Base-by-base conservation (phyloP, 2,888 invertebrate genomes). In the Acanthosoma haemorrhoidale region DNA sequence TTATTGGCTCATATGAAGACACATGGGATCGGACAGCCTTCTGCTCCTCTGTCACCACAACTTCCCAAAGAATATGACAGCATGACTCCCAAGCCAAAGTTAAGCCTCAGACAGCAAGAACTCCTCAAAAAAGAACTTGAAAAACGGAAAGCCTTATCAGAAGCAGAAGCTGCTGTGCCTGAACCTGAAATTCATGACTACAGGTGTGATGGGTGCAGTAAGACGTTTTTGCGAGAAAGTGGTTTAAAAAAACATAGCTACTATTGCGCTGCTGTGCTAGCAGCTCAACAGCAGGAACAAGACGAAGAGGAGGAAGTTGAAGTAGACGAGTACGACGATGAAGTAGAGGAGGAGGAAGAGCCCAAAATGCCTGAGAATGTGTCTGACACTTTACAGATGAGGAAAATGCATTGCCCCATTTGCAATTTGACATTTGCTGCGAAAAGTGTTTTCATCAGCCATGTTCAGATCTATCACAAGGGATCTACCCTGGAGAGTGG, bases 1-100 rank as follows among this genome's bases (percentile, higher is more conserved):
- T 43, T 73, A 5, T 61, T 73, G 38, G 64, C 59, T 31, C 72
- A 73, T 36, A 73, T 73, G 72, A 73, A 51, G 25, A 60, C 70
- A 3, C 72, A 73, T 34, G 72, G 72, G 3, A 67, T 67, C 3
- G 51, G 16, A 18, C 66, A 66, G 31, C 67, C 67, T 51, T 2
- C 43, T 51, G 57, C 29, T 13, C 13, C 25, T 25, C 25, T 25
- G 11, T n/a, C 29, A 1, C 25, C 25, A 1, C 51, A 21, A 2
- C 9, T 29, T 3, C 25, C 13, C 4, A 41, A 15, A 9, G 64
- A 64, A 31, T n/a, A 5, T 11, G 64, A 64, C 3, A 15, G 2
- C 25, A 9, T 6, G 6, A 3, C n/a, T 8, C 3, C 39, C 4
- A 64, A 64, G 41, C 64, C 64, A 1, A 64, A 64, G 11, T 64